A percentile compares a stretch with the other conserved stretches of the same genome.
Conservation (phyloP, 37 sponge, comb jelly and placozoan genomes). For the Haliclona indistincta region DNA sequence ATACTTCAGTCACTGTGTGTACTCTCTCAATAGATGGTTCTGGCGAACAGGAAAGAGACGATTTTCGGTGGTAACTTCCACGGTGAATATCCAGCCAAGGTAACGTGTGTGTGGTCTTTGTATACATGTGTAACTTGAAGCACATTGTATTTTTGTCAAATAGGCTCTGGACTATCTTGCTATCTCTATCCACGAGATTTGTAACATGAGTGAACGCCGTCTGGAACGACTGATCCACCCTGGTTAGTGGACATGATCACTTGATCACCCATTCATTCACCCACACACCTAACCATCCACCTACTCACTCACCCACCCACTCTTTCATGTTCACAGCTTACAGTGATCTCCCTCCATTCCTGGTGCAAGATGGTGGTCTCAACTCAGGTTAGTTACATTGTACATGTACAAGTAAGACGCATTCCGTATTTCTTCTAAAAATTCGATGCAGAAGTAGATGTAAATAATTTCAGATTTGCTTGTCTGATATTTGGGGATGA, state of each 20-base stretch:
- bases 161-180: conserved; percentile 94
- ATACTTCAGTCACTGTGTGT: neutral
- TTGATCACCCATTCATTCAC: neutral
- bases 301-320: neutral
- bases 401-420: neutral
- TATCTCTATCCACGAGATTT: conserved; percentile 92
- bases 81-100: conserved; percentile 99
- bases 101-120: conserved; percentile 3
- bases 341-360: conserved; percentile 92
- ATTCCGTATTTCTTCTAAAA: too few species aligned
- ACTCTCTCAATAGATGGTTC: conserved; percentile 64
- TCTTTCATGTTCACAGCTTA: conserved; percentile 34
- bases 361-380: conserved; percentile 82
- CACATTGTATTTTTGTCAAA: neutral
- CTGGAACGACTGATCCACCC: conserved; percentile 88
- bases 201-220: conserved; percentile 94
- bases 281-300: neutral
- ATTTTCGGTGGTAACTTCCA: conserved; percentile 98
- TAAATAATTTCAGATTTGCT: too few species aligned
- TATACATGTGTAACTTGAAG: neutral
- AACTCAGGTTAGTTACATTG: conserved; percentile 69
- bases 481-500: neutral
- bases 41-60: conserved; percentile 59
- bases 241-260: conserved; percentile 7
- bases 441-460: too few species aligned